phyloP scores from a whole-genome alignment of 2,797 vertebrate genomes.

The Telmatherina bonti region DNA sequence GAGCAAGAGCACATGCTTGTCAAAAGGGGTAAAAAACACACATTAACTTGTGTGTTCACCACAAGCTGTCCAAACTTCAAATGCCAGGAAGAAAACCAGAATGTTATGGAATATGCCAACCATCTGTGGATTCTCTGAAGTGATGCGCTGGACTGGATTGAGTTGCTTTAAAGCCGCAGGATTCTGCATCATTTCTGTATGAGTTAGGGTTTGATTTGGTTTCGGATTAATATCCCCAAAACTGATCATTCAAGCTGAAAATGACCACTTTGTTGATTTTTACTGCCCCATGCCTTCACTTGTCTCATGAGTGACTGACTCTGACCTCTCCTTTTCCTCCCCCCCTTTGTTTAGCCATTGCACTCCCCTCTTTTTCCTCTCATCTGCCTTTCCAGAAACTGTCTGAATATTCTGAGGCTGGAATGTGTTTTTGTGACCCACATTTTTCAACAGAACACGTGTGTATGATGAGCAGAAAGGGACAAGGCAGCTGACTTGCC shows the following conservation, averaged over 20 bases:
- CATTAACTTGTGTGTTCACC: constrained; percentile 8
- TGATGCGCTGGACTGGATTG: constrained; percentile 15
- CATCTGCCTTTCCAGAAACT: constrained; percentile 18
- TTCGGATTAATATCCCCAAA: too few relatives aligned
- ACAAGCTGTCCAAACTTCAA: constrained; percentile 33
- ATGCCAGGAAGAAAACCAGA: constrained; percentile 12
- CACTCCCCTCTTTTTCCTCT: constrained; percentile 6
- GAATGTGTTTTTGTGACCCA: constrained; percentile 69
- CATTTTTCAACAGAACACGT: constrained; percentile 31
- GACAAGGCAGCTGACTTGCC: constrained; percentile 33
- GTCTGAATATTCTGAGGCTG: constrained; percentile 24
- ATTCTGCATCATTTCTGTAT: too few relatives aligned
- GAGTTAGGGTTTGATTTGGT: too few relatives aligned
- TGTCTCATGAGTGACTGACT: constrained; percentile 5
- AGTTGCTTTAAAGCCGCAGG: constrained; percentile 11
- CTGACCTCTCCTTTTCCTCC: constrained; percentile 5
- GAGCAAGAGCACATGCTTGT: constrained; percentile 3
- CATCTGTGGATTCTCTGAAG: constrained; percentile 19
- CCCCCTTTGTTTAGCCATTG: neutral
- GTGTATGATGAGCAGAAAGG: constrained; percentile 5
- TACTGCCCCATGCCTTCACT: neutral
- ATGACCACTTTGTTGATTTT: too few relatives aligned
- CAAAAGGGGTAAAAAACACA: neutral
- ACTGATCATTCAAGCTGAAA: too few relatives aligned
- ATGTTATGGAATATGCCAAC: constrained; percentile 29